Percentiles rank a stretch among this genome's conserved stretches.
phyloP scores from a whole-genome alignment of 2,797 vertebrate genomes.

The Spondyliosoma cantharus region DNA sequence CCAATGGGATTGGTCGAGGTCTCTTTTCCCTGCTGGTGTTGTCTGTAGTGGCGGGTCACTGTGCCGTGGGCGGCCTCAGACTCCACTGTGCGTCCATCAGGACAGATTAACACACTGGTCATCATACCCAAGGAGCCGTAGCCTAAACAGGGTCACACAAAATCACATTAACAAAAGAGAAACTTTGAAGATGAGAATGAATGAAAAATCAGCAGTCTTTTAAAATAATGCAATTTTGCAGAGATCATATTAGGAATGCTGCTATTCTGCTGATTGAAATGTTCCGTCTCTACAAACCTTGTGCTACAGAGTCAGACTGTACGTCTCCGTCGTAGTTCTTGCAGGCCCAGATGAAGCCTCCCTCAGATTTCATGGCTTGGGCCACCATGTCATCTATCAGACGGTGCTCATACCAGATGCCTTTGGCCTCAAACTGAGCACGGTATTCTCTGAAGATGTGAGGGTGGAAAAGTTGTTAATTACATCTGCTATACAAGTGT shows the following conservation, averaged over 20 bases:
- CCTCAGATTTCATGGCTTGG: slow-evolving; percentile 97
- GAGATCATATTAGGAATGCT: background rate
- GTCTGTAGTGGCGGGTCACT: slow-evolving; percentile 95
- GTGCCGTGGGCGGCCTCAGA: slow-evolving; percentile 98
- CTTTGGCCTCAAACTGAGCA: slow-evolving; percentile 90
- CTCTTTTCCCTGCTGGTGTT: slow-evolving; percentile 97
- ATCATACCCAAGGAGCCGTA: slow-evolving; percentile 99
- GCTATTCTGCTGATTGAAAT: background rate
- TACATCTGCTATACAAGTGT: background rate
- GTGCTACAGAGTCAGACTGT: slow-evolving; percentile 97
- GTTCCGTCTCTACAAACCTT: slow-evolving; percentile 83
- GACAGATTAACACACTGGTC: slow-evolving; percentile 97
- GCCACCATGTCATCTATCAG: slow-evolving; percentile 99
- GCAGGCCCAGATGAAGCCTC: slow-evolving; percentile 99
- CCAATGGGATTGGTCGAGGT: slow-evolving; percentile 99
- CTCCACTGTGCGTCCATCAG: slow-evolving; percentile 96
- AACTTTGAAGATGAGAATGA: too few species aligned
- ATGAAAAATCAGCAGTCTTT: background rate
- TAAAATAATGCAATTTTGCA: background rate
- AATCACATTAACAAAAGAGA: background rate
- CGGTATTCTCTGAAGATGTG: slow-evolving; percentile 89
- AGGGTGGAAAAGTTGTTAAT: background rate
- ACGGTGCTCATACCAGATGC: slow-evolving; percentile 98
- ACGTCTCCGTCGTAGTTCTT: slow-evolving; percentile 99
- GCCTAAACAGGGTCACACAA: slow-evolving; percentile 79